Base-by-base conservation (phyloP, 1,140 invertebrate genomes). In the Conopomorpha cramerella region DNA sequence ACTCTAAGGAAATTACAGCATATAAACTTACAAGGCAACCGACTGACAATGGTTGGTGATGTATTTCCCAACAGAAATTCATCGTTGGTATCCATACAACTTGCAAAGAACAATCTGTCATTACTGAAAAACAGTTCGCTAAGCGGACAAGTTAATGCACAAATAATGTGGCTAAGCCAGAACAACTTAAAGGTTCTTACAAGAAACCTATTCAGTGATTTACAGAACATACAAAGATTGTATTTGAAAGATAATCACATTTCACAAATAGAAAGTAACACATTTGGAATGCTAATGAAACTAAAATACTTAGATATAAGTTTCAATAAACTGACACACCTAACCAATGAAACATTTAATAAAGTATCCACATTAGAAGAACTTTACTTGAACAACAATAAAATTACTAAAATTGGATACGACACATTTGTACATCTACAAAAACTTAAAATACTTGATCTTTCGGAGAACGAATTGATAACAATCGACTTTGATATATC, bases 211-310 rank as follows among this genome's bases (percentile, higher is more conserved):
- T 93, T 93, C 54, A 81, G 81, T 31, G 90, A 93, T 68, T 78
- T 92, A 10, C 56, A 84, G 3, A 79, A 86, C 23, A 84, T 92
- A 28, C 86, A 91, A 53, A 80, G 90, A 33, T 73, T 94, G 2
- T 92, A 92, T 70, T 65, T 95, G 36, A 91, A 86, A 34, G 89
- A 94, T 51, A 95, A 95, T 70, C 84, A 82, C 8, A 91, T 94
- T 46, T 80, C 84, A 4, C 78, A 80, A 30, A 93, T 95, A 46
- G 90, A 93, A 58, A 85, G 90, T 53, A 84, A 82, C 14, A 85
- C 90, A 8, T 95, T 94, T 57, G 81, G 82, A 45, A 83, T 85
- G 2, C 84, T 94, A 78, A 84, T 85, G 45, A 83, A 83, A 16
- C 63, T 94, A 13, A 87, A 87, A 49, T 91, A 86, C 51, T 77